Evolutionary conservation across 2,888 invertebrate species (phyloP).

Genomic region (Mimas tiliae): DNA sequence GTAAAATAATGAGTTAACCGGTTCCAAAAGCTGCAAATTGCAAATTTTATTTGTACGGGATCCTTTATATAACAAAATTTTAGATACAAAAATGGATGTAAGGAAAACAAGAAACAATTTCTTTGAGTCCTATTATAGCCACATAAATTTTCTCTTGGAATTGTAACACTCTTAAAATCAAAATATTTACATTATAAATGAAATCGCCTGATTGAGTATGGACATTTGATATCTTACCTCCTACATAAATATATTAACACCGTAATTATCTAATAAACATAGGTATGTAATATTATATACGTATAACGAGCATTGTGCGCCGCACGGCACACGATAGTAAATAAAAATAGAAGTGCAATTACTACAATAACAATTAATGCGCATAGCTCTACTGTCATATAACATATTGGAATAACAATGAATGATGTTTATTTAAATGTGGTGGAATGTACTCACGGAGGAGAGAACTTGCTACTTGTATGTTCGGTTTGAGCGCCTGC

Average conservation of each 20-base stretch:
- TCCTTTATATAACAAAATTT: no score
- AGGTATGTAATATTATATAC: no score
- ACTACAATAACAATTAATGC: not conserved
- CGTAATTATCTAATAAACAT: no score
- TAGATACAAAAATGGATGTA: not conserved
- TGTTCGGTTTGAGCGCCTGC: conserved; percentile 31
- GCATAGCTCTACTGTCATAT: no score
- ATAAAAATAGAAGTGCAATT: conserved; percentile 3
- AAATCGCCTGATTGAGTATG: no score
- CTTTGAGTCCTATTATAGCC: no score
- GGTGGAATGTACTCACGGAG: not conserved
- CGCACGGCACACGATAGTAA: not conserved
- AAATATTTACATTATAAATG: no score
- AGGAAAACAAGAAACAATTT: not conserved
- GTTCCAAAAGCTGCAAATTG: not conserved
- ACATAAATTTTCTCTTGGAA: no score
- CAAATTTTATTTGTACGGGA: not conserved
- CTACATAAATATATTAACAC: no score
- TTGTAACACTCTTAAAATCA: no score
- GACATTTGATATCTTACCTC: no score
- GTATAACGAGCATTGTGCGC: not conserved
- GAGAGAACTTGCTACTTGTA: conserved; percentile 25
- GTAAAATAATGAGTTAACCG: not conserved
- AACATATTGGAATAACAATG: not conserved
- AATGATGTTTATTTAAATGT: not conserved